A percentile compares a stretch with the other conserved stretches of the same genome.
Evolutionary conservation across 2,888 invertebrate species (phyloP).

Genomic region (Andrena chrysosceles): DNA sequence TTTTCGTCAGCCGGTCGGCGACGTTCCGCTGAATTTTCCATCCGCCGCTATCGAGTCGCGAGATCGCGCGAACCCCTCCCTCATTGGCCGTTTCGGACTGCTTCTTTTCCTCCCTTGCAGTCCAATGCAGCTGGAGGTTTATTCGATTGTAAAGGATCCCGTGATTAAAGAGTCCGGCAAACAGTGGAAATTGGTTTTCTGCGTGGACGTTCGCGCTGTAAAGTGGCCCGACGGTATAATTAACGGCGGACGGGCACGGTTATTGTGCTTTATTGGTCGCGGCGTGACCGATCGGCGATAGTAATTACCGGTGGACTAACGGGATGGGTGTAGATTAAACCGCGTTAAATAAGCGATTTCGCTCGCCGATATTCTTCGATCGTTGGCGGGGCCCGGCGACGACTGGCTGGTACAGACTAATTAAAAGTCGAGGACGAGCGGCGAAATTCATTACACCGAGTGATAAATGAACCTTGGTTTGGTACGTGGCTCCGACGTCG

Average conservation of each 20-base stretch:
- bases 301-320: conserved; percentile 33
- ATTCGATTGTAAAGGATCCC: conserved; percentile 51
- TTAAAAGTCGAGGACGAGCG: conserved; percentile 12
- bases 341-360: conserved; percentile 18
- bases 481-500: too few species aligned
- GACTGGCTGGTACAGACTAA: not conserved
- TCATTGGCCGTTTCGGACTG: not conserved
- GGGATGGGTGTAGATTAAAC: conserved; percentile 24
- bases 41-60: conserved; percentile 12
- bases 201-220: conserved; percentile 37
- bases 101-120: conserved; percentile 7
- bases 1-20: not conserved
- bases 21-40: not conserved
- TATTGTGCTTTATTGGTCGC: conserved; percentile 57
- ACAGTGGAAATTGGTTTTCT: conserved; percentile 57
- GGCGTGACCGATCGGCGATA: conserved; percentile 48
- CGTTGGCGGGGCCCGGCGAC: not conserved
- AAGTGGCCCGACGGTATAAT: conserved; percentile 43
- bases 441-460: not conserved
- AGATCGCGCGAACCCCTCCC: conserved; percentile 10
- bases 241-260: conserved; percentile 46
- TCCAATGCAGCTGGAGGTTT: conserved; percentile 25
- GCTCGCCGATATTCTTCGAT: not conserved
- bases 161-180: conserved; percentile 52
- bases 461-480: conserved; percentile 3